Evolutionary conservation across 1,140 invertebrate species (phyloP).

Genomic region (Trachymyrmex cornetzi): DNA sequence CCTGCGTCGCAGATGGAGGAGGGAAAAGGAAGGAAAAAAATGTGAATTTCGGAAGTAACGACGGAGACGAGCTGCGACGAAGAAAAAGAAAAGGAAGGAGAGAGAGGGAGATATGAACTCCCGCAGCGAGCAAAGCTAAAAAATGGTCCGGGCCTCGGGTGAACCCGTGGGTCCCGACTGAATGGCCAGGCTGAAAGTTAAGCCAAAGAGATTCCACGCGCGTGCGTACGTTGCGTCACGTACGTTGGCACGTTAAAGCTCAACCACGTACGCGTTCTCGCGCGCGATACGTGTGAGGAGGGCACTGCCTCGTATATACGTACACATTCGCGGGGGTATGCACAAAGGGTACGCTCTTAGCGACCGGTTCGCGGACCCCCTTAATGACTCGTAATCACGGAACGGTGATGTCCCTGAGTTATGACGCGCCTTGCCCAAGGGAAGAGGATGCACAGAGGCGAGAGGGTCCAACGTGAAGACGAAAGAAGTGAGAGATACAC

Average conservation of each 20-base stretch:
- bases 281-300: not conserved
- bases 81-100: not conserved
- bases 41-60: not conserved
- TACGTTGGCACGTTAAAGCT: constrained; percentile 62
- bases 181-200: constrained; percentile 74
- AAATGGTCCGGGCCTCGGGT: constrained; percentile 72
- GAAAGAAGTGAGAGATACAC: constrained; percentile 16
- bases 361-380: constrained; percentile 79
- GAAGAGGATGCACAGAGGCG: not conserved
- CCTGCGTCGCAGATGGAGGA: not conserved
- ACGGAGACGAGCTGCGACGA: not conserved
- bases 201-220: constrained; percentile 59
- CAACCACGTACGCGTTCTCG: constrained; percentile 41
- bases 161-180: constrained; percentile 68
- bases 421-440: constrained; percentile 74
- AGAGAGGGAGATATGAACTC: constrained; percentile 64
- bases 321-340: constrained; percentile 51
- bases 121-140: constrained; percentile 77
- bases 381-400: constrained; percentile 82
- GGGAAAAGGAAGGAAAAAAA: not conserved
- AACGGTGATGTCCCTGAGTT: constrained; percentile 80
- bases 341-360: constrained; percentile 75
- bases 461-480: constrained; percentile 20
- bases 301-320: constrained; percentile 7
- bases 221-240: constrained; percentile 64